Evolutionary conservation across 2,888 invertebrate genomes (phyloP).

Genomic region (Anodontia alba): DNA sequence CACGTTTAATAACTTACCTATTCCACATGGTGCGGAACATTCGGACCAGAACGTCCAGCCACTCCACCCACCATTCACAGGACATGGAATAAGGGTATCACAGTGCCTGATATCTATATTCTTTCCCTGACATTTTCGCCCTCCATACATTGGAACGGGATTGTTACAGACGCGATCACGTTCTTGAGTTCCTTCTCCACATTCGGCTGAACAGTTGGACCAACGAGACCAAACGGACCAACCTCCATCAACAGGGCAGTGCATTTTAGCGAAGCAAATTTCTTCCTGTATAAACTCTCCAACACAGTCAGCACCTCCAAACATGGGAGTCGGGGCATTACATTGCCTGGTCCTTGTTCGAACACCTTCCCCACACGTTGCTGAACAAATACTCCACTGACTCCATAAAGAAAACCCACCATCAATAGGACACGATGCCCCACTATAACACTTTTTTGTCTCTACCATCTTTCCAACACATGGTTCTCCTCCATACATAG

Average conservation of each 20-base stretch:
- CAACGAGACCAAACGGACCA: constrained; percentile 54
- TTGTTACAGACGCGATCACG: constrained; percentile 44
- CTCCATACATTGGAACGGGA: constrained; percentile 51
- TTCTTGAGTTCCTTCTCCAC: constrained; percentile 41
- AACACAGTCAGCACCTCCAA: constrained; percentile 43
- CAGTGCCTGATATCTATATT: constrained; percentile 36
- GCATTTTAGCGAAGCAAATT: constrained; percentile 36
- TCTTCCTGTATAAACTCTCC: background rate
- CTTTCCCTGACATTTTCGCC: constrained; percentile 42
- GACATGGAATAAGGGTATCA: constrained; percentile 41
- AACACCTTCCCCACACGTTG: constrained; percentile 46
- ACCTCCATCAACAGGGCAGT: constrained; percentile 46
- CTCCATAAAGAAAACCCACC: constrained; percentile 48
- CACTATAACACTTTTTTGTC: constrained; percentile 32
- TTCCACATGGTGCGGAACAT: constrained; percentile 45
- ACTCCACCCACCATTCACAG: constrained; percentile 56
- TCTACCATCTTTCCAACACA: constrained; percentile 42
- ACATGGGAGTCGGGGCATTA: constrained; percentile 48
- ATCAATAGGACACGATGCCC: constrained; percentile 45
- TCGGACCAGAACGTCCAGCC: constrained; percentile 50
- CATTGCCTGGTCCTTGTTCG: constrained; percentile 41
- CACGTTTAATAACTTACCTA: background rate
- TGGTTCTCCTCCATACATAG: constrained; percentile 46
- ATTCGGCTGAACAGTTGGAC: constrained; percentile 42
- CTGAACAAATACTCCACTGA: constrained; percentile 44